Percentiles rank a stretch among this genome's conserved stretches.
These are phyloP conservation scores for Nemurella pictetii DNA, from an alignment of 2,888 invertebrate species.

Conservation along the genomic window DNA sequence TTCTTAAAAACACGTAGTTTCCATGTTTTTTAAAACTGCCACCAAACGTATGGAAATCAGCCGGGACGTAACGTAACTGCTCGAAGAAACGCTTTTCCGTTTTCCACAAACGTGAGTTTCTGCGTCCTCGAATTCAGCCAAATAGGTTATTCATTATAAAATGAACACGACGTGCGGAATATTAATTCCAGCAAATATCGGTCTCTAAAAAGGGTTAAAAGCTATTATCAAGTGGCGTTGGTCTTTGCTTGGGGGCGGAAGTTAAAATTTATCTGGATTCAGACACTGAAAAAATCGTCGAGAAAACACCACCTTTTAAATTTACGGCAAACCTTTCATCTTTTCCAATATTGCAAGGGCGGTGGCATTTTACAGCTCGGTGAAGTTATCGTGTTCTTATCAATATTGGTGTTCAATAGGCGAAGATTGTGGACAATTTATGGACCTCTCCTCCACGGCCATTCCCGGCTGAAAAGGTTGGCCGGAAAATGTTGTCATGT, in stretches of 20 bases:
- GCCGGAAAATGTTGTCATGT: neutral
- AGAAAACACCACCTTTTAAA: neutral
- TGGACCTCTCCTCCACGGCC: neutral
- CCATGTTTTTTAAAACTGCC: neutral
- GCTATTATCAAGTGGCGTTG: too few species aligned
- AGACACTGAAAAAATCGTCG: neutral
- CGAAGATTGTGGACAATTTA: neutral
- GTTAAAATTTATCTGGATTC: too few species aligned
- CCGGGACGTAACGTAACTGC: neutral
- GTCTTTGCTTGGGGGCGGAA: too few species aligned
- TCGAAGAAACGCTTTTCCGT: neutral
- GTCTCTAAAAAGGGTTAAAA: too few species aligned
- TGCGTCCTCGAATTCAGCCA: too few species aligned
- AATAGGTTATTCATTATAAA: too few species aligned
- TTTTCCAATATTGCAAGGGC: neutral
- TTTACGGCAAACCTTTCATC: neutral
- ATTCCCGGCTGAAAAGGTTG: too few species aligned
- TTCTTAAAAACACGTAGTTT: neutral
- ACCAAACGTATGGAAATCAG: neutral
- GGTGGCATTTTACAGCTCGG: neutral
- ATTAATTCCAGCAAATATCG: too few species aligned
- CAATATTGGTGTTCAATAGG: neutral
- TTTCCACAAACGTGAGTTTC: too few species aligned
- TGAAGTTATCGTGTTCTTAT: neutral
- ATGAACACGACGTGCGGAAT: too few species aligned